Evolutionary conservation across 2,113 vertebrate genomes (phyloP), one percentile per base, ranked within the genome.

Genomic region (Ameiurus melas): DNA sequence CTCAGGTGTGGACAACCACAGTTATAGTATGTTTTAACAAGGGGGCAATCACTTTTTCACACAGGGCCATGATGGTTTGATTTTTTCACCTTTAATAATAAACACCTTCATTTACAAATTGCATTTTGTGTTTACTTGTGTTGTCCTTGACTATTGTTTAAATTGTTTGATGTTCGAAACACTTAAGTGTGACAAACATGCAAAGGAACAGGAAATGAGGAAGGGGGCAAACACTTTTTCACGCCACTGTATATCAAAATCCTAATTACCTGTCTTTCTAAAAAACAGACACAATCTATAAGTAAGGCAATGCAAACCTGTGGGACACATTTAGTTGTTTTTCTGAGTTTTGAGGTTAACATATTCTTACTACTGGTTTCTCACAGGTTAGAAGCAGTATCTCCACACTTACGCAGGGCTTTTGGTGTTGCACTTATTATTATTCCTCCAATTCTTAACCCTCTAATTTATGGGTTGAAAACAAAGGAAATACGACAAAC

Each of bases 251-350:
- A 77, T 14, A 27, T 77, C 10, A 77, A 77, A 77, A 51, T 77
- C 22, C 25, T 77, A 27, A 77, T 77, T 51, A 77, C 39, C 1
- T 77, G 73, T 77, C 73, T 77, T 51, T 51, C 73, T 77, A 77
- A 22, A 3, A 77, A n/a, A 53, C 75, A 53, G 10, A 5, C 43
- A 13, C 53, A 79, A n/a, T 51, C 75, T n/a, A 53, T 79, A 6
- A n/a, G 27, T 78, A 78, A 79, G 51, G 77, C 77, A 30, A 79
- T 79, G 16, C 77, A 79, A 19, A 79, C 51, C 6, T 79, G 77
- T 55, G 51, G 47, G 16, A 79, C 77, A 30, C 77, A 79, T 55
- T 79, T 79, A 55, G 77, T 79, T 53, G 77, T 79, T 79, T 79
- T 79, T 30, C 77, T 79, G 51, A 79, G 0, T 79, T 79, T 79